Percentiles rank a stretch among this genome's conserved stretches.
Evolutionary conservation across 2,888 invertebrate genomes (phyloP).

Genomic region (Leptinotarsa tumamoca): DNA sequence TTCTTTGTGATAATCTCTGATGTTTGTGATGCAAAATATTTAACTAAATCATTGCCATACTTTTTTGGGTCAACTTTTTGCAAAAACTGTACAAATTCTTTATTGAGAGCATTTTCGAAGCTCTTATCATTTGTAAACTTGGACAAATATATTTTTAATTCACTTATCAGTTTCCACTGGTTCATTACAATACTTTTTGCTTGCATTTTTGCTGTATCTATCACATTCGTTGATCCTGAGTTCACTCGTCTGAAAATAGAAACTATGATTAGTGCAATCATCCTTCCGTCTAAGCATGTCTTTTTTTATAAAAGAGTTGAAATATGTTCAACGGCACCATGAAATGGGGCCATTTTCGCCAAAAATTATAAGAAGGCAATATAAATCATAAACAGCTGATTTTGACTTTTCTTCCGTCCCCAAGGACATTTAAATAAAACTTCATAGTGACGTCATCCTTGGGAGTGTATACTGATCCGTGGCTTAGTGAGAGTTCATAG

Average conservation of each 20-base stretch:
- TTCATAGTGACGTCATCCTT: no score
- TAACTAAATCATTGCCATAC: conserved; percentile 59
- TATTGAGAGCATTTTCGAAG: conserved; percentile 66
- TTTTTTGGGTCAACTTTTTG: conserved; percentile 67
- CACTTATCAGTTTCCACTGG: conserved; percentile 68
- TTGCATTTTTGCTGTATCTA: conserved; percentile 60
- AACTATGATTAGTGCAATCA: conserved; percentile 22
- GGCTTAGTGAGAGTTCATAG: no score
- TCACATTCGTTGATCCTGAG: conserved; percentile 51
- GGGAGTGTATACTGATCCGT: not conserved
- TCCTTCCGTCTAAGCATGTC: not conserved
- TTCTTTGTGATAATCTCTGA: conserved; percentile 23
- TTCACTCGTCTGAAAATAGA: conserved; percentile 51
- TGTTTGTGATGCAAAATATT: conserved; percentile 56
- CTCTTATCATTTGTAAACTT: conserved; percentile 66
- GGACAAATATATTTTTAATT: conserved; percentile 66
- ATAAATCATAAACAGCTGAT: conserved; percentile 41
- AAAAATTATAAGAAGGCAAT: not conserved
- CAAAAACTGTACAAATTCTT: conserved; percentile 68
- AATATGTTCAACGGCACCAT: not conserved
- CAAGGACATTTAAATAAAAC: no score
- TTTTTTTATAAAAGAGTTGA: not conserved
- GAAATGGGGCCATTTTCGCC: not conserved
- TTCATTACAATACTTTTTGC: conserved; percentile 59
- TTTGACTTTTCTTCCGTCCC: conserved; percentile 34